Conservation (phyloP, 2,888 invertebrate genomes). For the Eristalinus aeneus region DNA sequence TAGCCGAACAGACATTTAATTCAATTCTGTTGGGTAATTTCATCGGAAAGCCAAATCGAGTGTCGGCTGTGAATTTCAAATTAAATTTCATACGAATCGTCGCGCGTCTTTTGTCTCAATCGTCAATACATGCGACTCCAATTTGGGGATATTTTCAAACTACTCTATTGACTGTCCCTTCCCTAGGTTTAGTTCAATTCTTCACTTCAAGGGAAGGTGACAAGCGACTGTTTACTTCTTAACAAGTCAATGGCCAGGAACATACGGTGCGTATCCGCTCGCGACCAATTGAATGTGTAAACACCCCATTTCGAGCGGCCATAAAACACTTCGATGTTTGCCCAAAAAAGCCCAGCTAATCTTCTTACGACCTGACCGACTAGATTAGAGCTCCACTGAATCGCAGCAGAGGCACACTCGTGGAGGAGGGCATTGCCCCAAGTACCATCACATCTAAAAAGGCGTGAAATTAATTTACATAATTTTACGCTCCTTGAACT, state of each 20-base stretch:
- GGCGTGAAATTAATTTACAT: conserved; percentile 82
- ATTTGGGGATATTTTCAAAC: not conserved
- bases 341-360: conserved; percentile 35
- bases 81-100: conserved; percentile 49
- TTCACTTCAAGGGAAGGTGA: not conserved
- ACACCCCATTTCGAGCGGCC: conserved; percentile 64
- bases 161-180: not conserved
- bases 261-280: conserved; percentile 37
- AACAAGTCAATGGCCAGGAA: conserved; percentile 3
- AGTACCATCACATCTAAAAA: conserved; percentile 78
- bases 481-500: conserved; percentile 81
- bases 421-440: conserved; percentile 51
- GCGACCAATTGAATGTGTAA: conserved; percentile 65
- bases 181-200: not conserved
- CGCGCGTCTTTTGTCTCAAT: conserved; percentile 34
- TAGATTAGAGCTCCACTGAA: conserved; percentile 59
- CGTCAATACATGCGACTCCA: not conserved
- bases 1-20: conserved; percentile 52
- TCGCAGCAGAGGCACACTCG: conserved; percentile 21
- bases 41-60: conserved; percentile 11
- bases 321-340: conserved; percentile 64
- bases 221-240: not conserved
- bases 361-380: conserved; percentile 53
- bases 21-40: conserved; percentile 65
- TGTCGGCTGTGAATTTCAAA: conserved; percentile 31